A percentile compares a stretch with the other conserved stretches of the same genome.
Evolutionary conservation across 2,113 vertebrate genomes (phyloP).

Genomic region (Boleophthalmus pectinirostris): DNA sequence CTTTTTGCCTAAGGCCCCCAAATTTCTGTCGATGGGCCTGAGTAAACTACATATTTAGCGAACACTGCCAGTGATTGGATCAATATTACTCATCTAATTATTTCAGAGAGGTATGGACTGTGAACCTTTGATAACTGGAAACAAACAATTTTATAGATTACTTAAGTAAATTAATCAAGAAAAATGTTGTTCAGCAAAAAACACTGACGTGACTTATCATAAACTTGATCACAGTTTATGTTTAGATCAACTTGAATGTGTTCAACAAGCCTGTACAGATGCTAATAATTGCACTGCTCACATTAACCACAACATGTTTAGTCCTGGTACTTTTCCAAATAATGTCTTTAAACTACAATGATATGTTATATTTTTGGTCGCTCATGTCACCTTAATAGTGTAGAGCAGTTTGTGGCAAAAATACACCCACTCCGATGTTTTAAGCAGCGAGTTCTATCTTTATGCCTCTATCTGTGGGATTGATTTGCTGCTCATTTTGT

Average conservation of each 20-base stretch:
- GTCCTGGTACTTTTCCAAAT: background rate
- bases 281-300: background rate
- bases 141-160: background rate
- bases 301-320: background rate
- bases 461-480: background rate
- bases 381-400: background rate
- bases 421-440: background rate
- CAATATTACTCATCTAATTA: background rate
- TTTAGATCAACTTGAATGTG: background rate
- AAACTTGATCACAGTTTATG: background rate
- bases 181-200: background rate
- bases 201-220: background rate
- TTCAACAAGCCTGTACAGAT: background rate
- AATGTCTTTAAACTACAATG: background rate
- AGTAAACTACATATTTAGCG: background rate
- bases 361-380: background rate
- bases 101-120: background rate
- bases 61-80: background rate
- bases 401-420: background rate
- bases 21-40: background rate
- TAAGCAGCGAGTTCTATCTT: background rate
- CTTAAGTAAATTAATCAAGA: background rate
- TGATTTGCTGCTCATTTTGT: slow-evolving; percentile 26
- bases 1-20: too few relatives aligned
- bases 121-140: background rate